Evolutionary conservation across 2,113 vertebrate species (phyloP).

Genomic region (Uria lomvia): DNA sequence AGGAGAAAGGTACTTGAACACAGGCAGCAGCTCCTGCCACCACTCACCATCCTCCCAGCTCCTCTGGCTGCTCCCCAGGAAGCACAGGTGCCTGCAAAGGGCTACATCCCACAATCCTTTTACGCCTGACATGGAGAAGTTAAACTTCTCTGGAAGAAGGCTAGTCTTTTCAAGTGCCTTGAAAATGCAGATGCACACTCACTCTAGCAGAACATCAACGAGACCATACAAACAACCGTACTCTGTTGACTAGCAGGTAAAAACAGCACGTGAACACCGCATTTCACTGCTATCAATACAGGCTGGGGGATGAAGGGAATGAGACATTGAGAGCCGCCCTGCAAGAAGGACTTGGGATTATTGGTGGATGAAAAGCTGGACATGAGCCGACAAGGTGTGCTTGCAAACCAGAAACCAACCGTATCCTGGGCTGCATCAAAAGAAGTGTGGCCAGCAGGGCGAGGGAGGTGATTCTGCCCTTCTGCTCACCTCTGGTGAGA

Average conservation of each 20-base stretch:
- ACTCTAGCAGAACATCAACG: neutral
- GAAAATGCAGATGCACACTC: neutral
- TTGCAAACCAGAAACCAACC: neutral
- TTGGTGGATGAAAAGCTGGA: neutral
- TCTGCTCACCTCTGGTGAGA: neutral
- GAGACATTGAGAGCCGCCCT: neutral
- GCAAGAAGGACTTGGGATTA: neutral
- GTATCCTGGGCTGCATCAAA: neutral
- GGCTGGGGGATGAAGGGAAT: neutral
- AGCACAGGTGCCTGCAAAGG: neutral
- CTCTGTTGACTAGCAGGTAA: too few relatives aligned
- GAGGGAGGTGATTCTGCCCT: neutral
- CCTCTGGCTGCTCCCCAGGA: rapidly evolving
- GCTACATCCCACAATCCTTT: neutral
- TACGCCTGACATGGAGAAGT: neutral
- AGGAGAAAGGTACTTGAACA: neutral
- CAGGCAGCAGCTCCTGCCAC: neutral
- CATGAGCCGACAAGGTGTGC: neutral
- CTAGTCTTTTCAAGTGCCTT: neutral
- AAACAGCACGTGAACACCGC: neutral
- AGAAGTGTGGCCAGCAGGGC: neutral
- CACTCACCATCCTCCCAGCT: neutral
- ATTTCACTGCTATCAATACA: neutral
- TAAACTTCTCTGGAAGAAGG: neutral
- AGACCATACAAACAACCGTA: neutral